phyloP scores from a whole-genome alignment of 2,888 invertebrate species.

The Pocota personata region DNA sequence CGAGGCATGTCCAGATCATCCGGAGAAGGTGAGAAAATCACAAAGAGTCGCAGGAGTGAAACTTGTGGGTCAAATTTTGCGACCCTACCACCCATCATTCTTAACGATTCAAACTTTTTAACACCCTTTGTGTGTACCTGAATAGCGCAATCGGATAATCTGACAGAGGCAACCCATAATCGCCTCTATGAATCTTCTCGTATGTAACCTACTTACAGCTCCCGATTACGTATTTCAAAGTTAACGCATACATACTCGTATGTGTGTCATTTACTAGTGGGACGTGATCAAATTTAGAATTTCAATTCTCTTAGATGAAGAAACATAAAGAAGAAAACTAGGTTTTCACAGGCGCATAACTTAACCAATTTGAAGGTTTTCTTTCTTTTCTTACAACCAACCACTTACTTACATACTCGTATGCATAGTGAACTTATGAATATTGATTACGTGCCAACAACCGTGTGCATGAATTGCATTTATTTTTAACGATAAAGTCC shows the following conservation, averaged over 20 bases:
- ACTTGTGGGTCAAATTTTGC: too few relatives aligned
- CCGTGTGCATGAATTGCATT: slow-evolving; percentile 6
- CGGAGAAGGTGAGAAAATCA: too few relatives aligned
- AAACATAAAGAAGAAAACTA: not conserved
- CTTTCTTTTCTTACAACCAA: not conserved
- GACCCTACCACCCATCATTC: too few relatives aligned
- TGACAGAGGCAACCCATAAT: not conserved
- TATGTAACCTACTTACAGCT: not conserved
- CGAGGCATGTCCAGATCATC: too few relatives aligned
- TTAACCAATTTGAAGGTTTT: not conserved
- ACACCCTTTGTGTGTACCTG: not conserved
- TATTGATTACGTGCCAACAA: slow-evolving; percentile 13
- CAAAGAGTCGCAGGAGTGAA: too few relatives aligned
- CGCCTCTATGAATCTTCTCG: not conserved
- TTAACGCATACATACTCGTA: too few relatives aligned
- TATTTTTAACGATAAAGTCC: not conserved
- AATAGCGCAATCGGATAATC: not conserved
- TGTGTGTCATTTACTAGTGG: slow-evolving; percentile 27
- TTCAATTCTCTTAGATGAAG: not conserved
- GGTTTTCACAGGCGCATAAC: slow-evolving; percentile 8
- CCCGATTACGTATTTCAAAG: not conserved
- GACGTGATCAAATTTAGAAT: slow-evolving; percentile 46
- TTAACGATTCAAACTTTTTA: not conserved
- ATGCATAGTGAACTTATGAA: slow-evolving; percentile 11
- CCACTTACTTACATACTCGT: not conserved